phyloP scores from a whole-genome alignment of 2,113 vertebrate species.

The Hippocampus mohnikei region DNA sequence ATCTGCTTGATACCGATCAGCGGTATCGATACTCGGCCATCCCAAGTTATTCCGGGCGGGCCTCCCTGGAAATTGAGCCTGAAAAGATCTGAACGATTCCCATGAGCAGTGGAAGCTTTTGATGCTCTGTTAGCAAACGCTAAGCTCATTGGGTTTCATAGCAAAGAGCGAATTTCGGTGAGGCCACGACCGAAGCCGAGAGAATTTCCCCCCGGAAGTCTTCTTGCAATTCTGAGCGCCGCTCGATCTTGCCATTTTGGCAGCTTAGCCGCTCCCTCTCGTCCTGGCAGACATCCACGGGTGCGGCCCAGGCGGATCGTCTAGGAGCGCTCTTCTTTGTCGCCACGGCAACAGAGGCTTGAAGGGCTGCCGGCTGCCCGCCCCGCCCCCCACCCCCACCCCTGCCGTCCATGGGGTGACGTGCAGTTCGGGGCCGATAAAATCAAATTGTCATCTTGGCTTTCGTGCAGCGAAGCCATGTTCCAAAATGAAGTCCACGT shows the following conservation, averaged over 20 bases:
- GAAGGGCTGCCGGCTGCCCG: conserved; percentile 20
- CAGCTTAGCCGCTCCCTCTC: neutral
- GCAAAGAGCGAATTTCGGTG: too few relatives aligned
- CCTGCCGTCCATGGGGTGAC: too few relatives aligned
- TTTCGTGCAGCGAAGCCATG: too few relatives aligned
- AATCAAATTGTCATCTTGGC: neutral
- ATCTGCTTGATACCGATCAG: too few relatives aligned
- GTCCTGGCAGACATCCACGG: conserved; percentile 35
- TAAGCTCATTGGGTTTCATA: neutral
- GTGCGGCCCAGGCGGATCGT: conserved; percentile 43
- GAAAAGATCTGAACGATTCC: conserved; percentile 50
- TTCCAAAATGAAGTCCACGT: neutral
- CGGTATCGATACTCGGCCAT: too few relatives aligned
- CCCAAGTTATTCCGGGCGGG: too few relatives aligned
- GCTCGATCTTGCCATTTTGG: too few relatives aligned
- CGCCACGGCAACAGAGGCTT: conserved; percentile 54
- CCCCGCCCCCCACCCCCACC: neutral
- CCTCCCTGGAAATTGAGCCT: too few relatives aligned
- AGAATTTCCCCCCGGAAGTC: too few relatives aligned
- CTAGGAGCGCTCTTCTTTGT: conserved; percentile 33
- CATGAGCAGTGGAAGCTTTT: conserved; percentile 1
- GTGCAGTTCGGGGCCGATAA: neutral
- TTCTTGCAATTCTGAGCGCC: too few relatives aligned
- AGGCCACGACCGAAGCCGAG: too few relatives aligned
- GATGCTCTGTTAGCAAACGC: neutral